Conservation (phyloP, 2,113 vertebrate species). For the Cinclus cinclus region DNA sequence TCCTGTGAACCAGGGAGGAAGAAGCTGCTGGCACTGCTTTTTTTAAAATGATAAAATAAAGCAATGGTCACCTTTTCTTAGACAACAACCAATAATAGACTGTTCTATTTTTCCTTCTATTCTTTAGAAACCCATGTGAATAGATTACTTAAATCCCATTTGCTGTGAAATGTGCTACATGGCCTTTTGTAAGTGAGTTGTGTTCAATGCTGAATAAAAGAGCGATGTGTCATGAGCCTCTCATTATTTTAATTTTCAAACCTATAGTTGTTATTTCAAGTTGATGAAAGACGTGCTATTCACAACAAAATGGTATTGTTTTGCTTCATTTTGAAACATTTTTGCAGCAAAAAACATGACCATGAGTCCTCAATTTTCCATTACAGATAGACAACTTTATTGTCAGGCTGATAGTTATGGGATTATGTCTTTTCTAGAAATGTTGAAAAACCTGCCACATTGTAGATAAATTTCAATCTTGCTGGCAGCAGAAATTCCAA, state of each 20-base stretch:
- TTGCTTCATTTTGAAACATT: constrained; percentile 40
- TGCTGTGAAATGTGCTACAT: constrained; percentile 17
- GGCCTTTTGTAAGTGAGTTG: constrained; percentile 15
- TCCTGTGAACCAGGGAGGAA: not conserved
- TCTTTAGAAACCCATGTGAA: constrained; percentile 35
- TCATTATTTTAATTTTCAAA: constrained; percentile 47
- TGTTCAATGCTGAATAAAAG: not conserved
- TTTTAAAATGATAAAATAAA: not conserved
- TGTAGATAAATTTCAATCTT: constrained; percentile 53
- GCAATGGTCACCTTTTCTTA: not conserved
- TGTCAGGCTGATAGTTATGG: constrained; percentile 15
- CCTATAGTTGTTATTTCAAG: constrained; percentile 29
- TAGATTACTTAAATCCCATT: constrained; percentile 44
- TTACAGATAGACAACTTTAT: constrained; percentile 58
- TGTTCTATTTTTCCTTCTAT: not conserved
- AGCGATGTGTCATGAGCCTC: not conserved
- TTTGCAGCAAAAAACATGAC: constrained; percentile 32
- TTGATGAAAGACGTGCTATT: constrained; percentile 7
- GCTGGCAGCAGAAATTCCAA: not conserved
- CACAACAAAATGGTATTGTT: not conserved
- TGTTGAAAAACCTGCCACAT: constrained; percentile 51
- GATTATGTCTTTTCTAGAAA: constrained; percentile 49
- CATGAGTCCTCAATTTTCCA: constrained; percentile 42
- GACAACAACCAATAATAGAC: not conserved
- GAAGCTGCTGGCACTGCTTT: not conserved